phyloP scores from a whole-genome alignment of 2,113 vertebrate genomes.

The Actinemys pallida region DNA sequence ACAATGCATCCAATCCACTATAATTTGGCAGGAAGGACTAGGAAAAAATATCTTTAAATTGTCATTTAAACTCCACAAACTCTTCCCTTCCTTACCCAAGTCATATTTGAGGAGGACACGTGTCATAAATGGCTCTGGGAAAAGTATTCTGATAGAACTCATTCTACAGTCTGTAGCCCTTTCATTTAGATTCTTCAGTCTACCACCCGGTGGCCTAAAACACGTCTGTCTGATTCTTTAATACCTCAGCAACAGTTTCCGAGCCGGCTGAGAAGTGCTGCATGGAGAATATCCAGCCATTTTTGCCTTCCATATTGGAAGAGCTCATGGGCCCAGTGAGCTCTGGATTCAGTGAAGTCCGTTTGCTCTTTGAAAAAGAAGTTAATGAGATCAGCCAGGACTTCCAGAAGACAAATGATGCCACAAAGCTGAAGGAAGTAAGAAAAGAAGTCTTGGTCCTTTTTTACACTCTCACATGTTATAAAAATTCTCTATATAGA shows the following conservation, averaged over 20 bases:
- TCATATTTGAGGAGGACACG: neutral
- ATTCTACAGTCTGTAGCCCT: neutral
- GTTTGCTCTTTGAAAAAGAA: conserved; percentile 82
- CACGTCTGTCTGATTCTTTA: neutral
- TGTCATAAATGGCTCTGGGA: neutral
- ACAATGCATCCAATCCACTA: neutral
- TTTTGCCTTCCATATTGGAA: conserved; percentile 88
- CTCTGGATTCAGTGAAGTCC: conserved; percentile 87
- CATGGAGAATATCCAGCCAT: conserved; percentile 84
- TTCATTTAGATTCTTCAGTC: neutral
- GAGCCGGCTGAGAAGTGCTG: conserved; percentile 85
- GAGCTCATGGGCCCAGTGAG: conserved; percentile 94
- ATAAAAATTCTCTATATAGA: neutral
- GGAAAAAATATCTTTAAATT: neutral
- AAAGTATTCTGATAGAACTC: fast-evolving
- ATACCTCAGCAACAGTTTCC: conserved; percentile 79
- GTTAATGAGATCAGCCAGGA: conserved; percentile 85
- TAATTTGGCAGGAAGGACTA: neutral
- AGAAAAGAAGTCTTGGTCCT: neutral
- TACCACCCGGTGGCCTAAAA: neutral
- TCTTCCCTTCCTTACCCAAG: neutral
- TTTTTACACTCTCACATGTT: neutral
- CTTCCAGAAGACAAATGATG: conserved; percentile 73
- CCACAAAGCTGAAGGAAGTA: conserved; percentile 84
- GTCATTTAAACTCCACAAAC: neutral